Conservation (phyloP, 1,140 invertebrate genomes). For the Meloidogyne exigua region DNA sequence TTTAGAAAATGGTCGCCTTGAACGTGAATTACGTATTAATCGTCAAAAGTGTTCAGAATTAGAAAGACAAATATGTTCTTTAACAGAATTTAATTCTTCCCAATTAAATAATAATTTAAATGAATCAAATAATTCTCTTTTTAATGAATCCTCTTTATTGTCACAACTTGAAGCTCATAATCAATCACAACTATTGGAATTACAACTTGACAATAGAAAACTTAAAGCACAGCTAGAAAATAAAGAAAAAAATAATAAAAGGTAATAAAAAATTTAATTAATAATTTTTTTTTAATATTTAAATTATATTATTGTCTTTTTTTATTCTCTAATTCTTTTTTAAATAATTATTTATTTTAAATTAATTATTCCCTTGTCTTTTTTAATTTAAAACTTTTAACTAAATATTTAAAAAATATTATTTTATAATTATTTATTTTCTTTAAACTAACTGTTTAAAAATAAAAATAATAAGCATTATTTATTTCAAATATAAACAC, state of each 20-base stretch:
- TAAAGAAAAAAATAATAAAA: constrained; percentile 5
- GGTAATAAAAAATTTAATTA: not conserved
- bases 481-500: not conserved
- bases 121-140: constrained; percentile 4
- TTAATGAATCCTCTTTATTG: constrained; percentile 39
- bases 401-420: too few species aligned
- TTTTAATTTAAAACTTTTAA: too few species aligned
- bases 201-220: constrained; percentile 43
- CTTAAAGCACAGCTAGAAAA: constrained; percentile 43
- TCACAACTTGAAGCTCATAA: constrained; percentile 39
- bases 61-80: constrained; percentile 24
- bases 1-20: constrained; percentile 42
- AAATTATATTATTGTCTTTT: too few species aligned
- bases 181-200: constrained; percentile 42
- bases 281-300: not conserved
- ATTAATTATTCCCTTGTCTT: too few species aligned
- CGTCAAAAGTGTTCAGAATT: constrained; percentile 37
- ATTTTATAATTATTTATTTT: too few species aligned
- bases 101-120: constrained; percentile 1
- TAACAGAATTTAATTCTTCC: constrained; percentile 23
- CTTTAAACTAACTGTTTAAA: not conserved
- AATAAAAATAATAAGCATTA: too few species aligned
- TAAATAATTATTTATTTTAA: too few species aligned
- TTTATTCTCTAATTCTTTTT: too few species aligned
- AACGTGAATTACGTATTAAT: constrained; percentile 41